phyloP scores from a whole-genome alignment of 1,140 invertebrate genomes.

The Ericerus pela region DNA sequence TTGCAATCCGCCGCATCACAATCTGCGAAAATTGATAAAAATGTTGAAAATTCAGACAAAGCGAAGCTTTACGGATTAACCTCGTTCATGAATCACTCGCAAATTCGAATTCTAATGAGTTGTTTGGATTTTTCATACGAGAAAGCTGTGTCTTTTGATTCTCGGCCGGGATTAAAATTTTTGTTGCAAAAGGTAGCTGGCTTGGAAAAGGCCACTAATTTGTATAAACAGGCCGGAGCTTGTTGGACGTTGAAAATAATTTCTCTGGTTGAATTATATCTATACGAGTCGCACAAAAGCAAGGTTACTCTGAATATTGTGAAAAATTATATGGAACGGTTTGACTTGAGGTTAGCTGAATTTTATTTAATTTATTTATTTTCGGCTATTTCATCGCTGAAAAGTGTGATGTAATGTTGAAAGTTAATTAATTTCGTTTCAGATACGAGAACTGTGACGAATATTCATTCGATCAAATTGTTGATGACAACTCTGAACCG shows the following conservation, averaged over 20 bases:
- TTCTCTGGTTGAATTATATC: conserved; percentile 62
- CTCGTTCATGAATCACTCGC: conserved; percentile 30
- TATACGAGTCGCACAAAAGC: conserved; percentile 45
- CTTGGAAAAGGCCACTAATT: conserved; percentile 71
- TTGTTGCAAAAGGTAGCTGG: conserved; percentile 82
- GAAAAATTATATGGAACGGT: conserved; percentile 43
- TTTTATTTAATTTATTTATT: no score
- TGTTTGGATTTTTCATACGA: conserved; percentile 65
- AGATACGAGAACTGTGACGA: not conserved
- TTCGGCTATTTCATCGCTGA: not conserved
- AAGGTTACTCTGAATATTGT: conserved; percentile 44
- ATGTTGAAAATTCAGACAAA: not conserved
- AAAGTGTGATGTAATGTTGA: not conserved
- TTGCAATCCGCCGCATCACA: conserved; percentile 26
- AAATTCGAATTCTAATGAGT: conserved; percentile 53
- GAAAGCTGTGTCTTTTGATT: conserved; percentile 70
- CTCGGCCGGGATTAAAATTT: conserved; percentile 78
- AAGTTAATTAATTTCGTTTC: not conserved
- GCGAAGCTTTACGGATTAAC: conserved; percentile 33
- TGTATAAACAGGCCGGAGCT: conserved; percentile 82
- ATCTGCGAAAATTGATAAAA: conserved; percentile 14
- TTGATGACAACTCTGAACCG: conserved; percentile 17
- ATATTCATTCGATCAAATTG: not conserved
- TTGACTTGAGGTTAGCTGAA: conserved; percentile 17
- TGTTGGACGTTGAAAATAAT: conserved; percentile 82